Conservation (phyloP, 2,113 vertebrate species). For the Pedetes capensis region DNA sequence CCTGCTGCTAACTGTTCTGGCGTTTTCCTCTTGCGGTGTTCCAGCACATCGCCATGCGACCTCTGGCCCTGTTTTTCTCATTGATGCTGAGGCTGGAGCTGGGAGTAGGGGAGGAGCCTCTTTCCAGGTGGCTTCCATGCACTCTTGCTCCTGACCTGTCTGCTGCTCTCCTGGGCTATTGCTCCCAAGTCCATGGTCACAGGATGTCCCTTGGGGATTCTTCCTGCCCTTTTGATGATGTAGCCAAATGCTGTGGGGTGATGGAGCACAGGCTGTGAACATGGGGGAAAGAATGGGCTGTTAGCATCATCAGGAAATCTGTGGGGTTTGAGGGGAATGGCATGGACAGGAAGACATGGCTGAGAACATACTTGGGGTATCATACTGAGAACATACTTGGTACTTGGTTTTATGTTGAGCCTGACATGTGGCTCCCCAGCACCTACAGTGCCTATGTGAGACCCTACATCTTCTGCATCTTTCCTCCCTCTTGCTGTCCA, state of each 20-base stretch:
- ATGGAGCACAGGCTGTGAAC: neutral
- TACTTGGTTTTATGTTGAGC: neutral
- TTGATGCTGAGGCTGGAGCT: neutral
- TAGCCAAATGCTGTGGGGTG: neutral
- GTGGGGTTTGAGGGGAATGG: neutral
- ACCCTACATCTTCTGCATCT: neutral
- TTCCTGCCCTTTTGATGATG: neutral
- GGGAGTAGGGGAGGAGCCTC: neutral
- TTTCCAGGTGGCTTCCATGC: neutral
- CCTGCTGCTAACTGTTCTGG: constrained; percentile 42
- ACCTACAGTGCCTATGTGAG: neutral
- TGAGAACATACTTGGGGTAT: neutral
- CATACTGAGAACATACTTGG: neutral
- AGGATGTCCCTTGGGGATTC: neutral
- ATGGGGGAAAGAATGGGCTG: neutral
- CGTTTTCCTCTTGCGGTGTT: constrained; percentile 28
- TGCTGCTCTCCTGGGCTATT: neutral
- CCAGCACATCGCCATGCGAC: constrained; percentile 19
- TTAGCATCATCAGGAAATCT: neutral
- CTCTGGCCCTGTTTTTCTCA: constrained; percentile 51
- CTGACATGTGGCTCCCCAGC: neutral
- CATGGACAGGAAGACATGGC: neutral
- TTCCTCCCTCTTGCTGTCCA: fast-evolving
- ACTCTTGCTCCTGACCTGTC: neutral
- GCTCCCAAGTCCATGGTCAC: too few species aligned